A percentile compares a stretch with the other conserved stretches of the same genome.
phyloP scores from a whole-genome alignment of 2,888 invertebrate species.

The Aphrophora alni region DNA sequence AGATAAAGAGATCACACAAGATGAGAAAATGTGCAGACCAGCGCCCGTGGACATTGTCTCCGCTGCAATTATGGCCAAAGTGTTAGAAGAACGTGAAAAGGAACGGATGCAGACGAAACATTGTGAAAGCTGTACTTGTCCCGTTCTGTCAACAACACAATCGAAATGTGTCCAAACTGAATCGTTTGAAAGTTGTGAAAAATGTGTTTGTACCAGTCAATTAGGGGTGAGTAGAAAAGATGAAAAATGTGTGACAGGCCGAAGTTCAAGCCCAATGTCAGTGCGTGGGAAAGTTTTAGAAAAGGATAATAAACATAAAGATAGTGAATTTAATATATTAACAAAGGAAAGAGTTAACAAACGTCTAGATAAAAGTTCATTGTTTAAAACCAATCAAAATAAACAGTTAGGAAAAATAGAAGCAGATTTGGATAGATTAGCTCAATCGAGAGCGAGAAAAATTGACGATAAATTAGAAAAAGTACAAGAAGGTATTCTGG shows the following conservation, averaged over 20 bases:
- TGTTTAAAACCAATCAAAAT: not conserved
- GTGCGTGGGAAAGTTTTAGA: constrained; percentile 6
- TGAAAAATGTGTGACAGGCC: not conserved
- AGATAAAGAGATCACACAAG: constrained; percentile 57
- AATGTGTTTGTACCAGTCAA: not conserved
- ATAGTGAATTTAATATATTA: constrained; percentile 26
- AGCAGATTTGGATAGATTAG: constrained; percentile 11
- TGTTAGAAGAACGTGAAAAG: constrained; percentile 84
- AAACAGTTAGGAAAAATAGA: constrained; percentile 7
- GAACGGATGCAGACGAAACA: constrained; percentile 79
- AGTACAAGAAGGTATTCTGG: constrained; percentile 44
- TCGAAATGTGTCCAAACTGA: not conserved
- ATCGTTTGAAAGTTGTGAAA: not conserved
- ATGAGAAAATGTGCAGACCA: constrained; percentile 61
- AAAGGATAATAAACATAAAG: constrained; percentile 2
- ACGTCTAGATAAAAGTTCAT: not conserved
- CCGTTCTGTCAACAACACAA: constrained; percentile 48
- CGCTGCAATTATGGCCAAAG: constrained; percentile 90
- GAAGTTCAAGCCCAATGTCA: constrained; percentile 35
- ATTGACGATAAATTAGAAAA: constrained; percentile 6
- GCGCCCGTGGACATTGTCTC: constrained; percentile 78
- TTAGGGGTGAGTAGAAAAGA: not conserved
- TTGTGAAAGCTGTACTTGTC: constrained; percentile 82
- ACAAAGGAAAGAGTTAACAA: constrained; percentile 24
- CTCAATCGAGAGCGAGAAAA: not conserved